Conservation (phyloP, 2,113 vertebrate genomes). For the Ameiurus melas region DNA sequence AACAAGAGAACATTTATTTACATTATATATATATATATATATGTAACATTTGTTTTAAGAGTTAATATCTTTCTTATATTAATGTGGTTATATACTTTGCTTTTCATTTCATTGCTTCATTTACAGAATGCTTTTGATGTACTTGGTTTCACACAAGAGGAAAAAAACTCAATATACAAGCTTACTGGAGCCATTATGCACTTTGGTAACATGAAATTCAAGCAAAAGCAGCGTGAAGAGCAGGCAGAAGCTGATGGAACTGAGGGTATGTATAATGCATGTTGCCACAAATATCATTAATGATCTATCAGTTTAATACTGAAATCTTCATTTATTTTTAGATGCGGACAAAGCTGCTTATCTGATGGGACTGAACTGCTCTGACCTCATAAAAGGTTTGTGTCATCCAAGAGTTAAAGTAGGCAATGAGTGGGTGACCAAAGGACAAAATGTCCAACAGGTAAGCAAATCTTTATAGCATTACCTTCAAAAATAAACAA, state of each 20-base stretch:
- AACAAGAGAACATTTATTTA: not conserved
- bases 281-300: not conserved
- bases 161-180: constrained; percentile 85
- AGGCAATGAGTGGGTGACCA: constrained; percentile 81
- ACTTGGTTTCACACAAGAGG: constrained; percentile 81
- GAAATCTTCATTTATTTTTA: constrained; percentile 51
- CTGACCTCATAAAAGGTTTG: constrained; percentile 80
- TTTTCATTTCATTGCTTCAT: not conserved
- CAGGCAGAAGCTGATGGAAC: constrained; percentile 88
- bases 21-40: no score
- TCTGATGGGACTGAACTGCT: constrained; percentile 81
- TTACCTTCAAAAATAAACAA: not conserved
- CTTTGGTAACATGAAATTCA: constrained; percentile 88
- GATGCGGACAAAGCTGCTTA: constrained; percentile 81
- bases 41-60: not conserved
- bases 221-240: constrained; percentile 84
- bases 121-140: constrained; percentile 74
- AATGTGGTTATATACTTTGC: not conserved
- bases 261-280: constrained; percentile 70
- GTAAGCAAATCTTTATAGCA: constrained; percentile 53
- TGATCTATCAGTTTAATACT: not conserved
- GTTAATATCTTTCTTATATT: not conserved
- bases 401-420: constrained; percentile 82
- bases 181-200: constrained; percentile 88
- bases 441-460: constrained; percentile 83